Evolutionary conservation across 2,888 invertebrate species (phyloP).

Genomic region (Pyralis farinalis): DNA sequence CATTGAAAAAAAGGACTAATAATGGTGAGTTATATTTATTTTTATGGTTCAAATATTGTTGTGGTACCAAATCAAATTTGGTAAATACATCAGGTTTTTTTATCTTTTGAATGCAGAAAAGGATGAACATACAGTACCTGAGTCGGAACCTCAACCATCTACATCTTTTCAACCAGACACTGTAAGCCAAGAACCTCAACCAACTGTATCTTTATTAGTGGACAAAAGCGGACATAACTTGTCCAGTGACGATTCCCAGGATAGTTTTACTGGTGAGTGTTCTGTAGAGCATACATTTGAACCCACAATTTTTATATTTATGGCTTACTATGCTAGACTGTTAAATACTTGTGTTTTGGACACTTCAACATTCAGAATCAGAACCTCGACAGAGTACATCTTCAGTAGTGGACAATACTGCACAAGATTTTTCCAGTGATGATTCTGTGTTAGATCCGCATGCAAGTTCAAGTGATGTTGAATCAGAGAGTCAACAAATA

Average conservation of each 20-base stretch:
- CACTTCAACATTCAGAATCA: slow-evolving; percentile 3
- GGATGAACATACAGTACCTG: neutral
- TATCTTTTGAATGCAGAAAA: neutral
- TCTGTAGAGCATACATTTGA: slow-evolving; percentile 2
- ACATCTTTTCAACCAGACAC: slow-evolving; percentile 3
- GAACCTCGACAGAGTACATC: slow-evolving; percentile 1
- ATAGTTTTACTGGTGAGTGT: slow-evolving; percentile 4
- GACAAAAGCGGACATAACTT: slow-evolving; percentile 5
- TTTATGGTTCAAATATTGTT: neutral
- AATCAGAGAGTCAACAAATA: slow-evolving; percentile 2
- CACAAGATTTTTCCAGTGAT: slow-evolving; percentile 9
- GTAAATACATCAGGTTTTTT: neutral
- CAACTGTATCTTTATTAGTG: slow-evolving; percentile 4
- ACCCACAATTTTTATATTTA: slow-evolving; percentile 1
- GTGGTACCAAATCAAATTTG: neutral
- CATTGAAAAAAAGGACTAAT: slow-evolving; percentile 3
- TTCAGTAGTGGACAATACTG: slow-evolving; percentile 7
- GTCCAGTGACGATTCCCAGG: slow-evolving; percentile 1
- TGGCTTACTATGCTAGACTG: slow-evolving; percentile 5
- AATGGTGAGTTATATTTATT: slow-evolving; percentile 3
- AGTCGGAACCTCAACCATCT: slow-evolving; percentile 1
- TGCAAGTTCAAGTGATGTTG: slow-evolving; percentile 8
- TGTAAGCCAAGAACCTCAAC: slow-evolving; percentile 4
- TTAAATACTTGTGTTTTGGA: slow-evolving; percentile 3
- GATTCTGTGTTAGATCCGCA: slow-evolving; percentile 9